Percentiles rank a stretch among this genome's conserved stretches.
These are phyloP conservation scores for Paracanthobrama guichenoti DNA, from an alignment of 2,113 vertebrate species.

Conservation along the genomic window DNA sequence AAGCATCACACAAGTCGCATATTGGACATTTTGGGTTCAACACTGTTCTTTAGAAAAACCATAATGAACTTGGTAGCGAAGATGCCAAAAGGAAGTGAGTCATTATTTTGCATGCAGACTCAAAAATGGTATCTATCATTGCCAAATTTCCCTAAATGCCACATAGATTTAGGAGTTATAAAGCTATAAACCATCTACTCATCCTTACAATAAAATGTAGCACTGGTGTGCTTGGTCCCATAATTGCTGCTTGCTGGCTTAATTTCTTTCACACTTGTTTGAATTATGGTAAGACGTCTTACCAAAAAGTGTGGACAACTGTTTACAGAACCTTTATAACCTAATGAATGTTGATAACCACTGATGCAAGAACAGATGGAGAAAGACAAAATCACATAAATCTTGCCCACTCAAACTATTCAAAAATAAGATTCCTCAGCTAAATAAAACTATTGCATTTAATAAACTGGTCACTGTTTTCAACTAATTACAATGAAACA, in stretches of 20 bases:
- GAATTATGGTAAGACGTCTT: background rate
- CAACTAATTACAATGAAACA: background rate
- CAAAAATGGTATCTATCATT: no score
- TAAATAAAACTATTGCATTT: background rate
- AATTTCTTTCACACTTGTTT: background rate
- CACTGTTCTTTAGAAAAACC: no score
- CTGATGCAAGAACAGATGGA: constrained; percentile 5
- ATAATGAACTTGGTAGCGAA: no score
- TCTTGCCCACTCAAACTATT: constrained; percentile 4
- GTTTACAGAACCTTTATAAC: constrained; percentile 2
- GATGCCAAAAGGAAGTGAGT: no score
- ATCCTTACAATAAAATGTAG: background rate
- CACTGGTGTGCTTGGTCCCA: background rate
- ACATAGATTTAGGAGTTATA: no score
- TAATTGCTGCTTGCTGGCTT: background rate
- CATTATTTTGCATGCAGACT: no score
- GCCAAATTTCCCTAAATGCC: no score
- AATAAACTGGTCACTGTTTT: background rate
- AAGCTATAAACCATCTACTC: no score
- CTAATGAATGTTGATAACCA: constrained; percentile 8
- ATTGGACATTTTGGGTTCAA: no score
- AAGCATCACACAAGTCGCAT: no score
- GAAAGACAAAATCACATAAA: background rate
- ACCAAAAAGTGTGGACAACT: background rate
- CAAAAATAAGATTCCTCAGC: background rate